These are phyloP conservation scores for Ptilodon capucinus DNA, from an alignment of 2,888 invertebrate genomes.

Conservation along the genomic window DNA sequence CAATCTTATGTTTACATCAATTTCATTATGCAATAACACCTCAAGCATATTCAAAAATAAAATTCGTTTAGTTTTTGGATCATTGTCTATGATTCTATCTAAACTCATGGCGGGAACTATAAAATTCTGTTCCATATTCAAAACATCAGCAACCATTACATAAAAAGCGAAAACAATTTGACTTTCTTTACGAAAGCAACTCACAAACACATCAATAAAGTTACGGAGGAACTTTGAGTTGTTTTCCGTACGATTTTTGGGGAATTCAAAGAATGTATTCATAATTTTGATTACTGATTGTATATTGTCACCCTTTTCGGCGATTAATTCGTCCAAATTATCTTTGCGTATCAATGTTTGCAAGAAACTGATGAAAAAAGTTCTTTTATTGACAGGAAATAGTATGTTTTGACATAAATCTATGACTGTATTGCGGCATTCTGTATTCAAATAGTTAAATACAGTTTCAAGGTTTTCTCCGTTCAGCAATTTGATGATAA, in stretches of 20 bases:
- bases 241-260: conserved; percentile 49
- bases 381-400: conserved; percentile 63
- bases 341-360: conserved; percentile 67
- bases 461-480: conserved; percentile 64
- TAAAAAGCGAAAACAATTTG: conserved; percentile 71
- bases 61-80: conserved; percentile 58
- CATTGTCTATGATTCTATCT: conserved; percentile 50
- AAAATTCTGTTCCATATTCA: conserved; percentile 65
- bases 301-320: conserved; percentile 72
- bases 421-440: conserved; percentile 45
- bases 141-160: conserved; percentile 57
- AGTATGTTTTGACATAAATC: conserved; percentile 58
- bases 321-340: conserved; percentile 59
- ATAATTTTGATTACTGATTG: conserved; percentile 72
- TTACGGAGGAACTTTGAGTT: conserved; percentile 55
- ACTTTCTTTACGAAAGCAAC: conserved; percentile 60
- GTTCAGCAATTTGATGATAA: conserved; percentile 58
- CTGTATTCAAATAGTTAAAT: conserved; percentile 59
- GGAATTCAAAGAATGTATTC: conserved; percentile 63
- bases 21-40: conserved; percentile 57
- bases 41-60: conserved; percentile 68
- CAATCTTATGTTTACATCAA: conserved; percentile 64
- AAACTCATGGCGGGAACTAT: conserved; percentile 60
- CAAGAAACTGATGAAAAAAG: conserved; percentile 61
- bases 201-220: conserved; percentile 67